Percentiles rank a stretch among this genome's conserved stretches.
Evolutionary conservation across 1,140 invertebrate genomes (phyloP).

Genomic region (Choristoneura fumiferana): DNA sequence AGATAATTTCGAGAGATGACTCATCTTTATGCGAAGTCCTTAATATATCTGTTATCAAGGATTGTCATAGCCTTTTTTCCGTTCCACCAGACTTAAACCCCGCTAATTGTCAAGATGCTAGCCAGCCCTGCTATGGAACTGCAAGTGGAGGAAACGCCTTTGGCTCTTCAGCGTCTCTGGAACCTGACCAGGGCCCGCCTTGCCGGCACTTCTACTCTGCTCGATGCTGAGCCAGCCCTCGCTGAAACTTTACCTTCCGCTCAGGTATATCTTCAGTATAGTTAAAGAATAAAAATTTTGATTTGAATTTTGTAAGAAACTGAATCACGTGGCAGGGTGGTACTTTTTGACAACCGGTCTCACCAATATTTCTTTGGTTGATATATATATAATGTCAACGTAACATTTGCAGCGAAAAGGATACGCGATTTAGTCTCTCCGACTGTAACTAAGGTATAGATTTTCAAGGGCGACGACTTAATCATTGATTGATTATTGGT

Average conservation of each 20-base stretch:
- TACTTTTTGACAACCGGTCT: no score
- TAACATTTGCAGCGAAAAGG: no score
- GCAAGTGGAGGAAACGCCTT: conserved; percentile 63
- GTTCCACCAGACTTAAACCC: conserved; percentile 10
- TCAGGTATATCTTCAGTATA: conserved; percentile 58
- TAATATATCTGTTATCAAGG: conserved; percentile 16
- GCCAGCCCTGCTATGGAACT: conserved; percentile 66
- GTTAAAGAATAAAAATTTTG: no score
- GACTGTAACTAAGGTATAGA: no score
- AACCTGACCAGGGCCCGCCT: conserved; percentile 70
- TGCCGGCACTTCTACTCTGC: conserved; percentile 61
- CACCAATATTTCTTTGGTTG: no score
- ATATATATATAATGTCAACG: no score
- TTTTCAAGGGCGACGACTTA: no score
- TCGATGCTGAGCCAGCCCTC: conserved; percentile 55
- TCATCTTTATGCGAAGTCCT: background rate
- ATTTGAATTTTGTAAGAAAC: no score
- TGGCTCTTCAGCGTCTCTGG: conserved; percentile 72
- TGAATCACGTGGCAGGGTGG: no score
- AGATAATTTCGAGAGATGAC: background rate
- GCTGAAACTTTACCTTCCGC: conserved; percentile 63
- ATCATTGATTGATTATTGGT: no score
- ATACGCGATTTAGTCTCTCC: no score
- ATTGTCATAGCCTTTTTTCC: conserved; percentile 7
- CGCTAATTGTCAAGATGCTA: conserved; percentile 52